These are phyloP conservation scores for Mormyrus iriodes DNA, from an alignment of 2,113 vertebrate genomes.

Conservation along the genomic window DNA sequence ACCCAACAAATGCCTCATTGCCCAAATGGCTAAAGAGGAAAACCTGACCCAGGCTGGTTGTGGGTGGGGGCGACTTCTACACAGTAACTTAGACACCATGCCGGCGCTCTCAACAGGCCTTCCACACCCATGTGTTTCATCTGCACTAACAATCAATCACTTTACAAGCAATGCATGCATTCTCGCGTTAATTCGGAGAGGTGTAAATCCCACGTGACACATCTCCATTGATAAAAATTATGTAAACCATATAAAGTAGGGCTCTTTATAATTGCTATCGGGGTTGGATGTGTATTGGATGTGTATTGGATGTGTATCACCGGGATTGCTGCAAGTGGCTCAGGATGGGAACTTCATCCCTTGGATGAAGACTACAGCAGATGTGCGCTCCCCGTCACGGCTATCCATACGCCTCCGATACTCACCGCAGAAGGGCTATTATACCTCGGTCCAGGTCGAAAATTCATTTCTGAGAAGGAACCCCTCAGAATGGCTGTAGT, in stretches of 20 bases:
- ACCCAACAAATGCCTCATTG: constrained; percentile 20
- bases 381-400: not conserved
- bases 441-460: constrained; percentile 9
- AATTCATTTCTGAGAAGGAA: constrained; percentile 7
- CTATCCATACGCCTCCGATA: not conserved
- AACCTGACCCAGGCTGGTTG: not conserved
- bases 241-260: not conserved
- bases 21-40: constrained; percentile 17
- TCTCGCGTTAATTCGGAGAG: not conserved
- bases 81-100: not conserved
- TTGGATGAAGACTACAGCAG: constrained; percentile 18
- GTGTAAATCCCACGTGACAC: not conserved
- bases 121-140: not conserved
- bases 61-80: not conserved
- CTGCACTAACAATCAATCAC: not conserved
- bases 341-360: not conserved
- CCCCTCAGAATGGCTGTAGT: not conserved
- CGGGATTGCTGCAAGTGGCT: not conserved
- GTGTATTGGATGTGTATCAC: not conserved
- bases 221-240: not conserved
- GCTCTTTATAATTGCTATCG: not conserved
- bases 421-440: constrained; percentile 7
- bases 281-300: not conserved
- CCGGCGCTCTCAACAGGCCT: not conserved
- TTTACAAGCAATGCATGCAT: not conserved